These are phyloP conservation scores for Barypeithes pellucidus DNA, from an alignment of 2,888 invertebrate species.

Conservation along the genomic window DNA sequence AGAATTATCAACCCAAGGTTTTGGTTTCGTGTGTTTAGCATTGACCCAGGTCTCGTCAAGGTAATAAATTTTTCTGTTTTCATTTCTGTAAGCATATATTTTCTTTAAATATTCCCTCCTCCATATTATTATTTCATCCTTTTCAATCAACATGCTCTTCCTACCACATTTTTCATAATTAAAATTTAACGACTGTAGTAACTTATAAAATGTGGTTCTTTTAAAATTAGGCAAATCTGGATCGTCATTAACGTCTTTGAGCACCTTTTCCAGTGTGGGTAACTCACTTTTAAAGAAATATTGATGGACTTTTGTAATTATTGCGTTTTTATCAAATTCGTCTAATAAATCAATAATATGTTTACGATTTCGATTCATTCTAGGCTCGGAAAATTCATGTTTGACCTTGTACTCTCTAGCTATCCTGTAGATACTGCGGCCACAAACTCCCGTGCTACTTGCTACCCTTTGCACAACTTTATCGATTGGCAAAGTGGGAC, in stretches of 20 bases:
- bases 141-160: slow-evolving; percentile 50
- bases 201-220: slow-evolving; percentile 44
- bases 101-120: slow-evolving; percentile 45
- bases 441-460: too few species aligned
- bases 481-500: too few species aligned
- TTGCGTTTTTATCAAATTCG: slow-evolving; percentile 35
- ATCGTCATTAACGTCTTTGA: slow-evolving; percentile 48
- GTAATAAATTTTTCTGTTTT: not conserved
- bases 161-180: slow-evolving; percentile 37
- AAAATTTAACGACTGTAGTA: slow-evolving; percentile 45
- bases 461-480: too few species aligned
- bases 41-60: slow-evolving; percentile 52
- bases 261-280: slow-evolving; percentile 25
- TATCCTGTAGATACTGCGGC: too few species aligned
- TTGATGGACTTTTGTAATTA: slow-evolving; percentile 35
- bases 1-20: slow-evolving; percentile 33
- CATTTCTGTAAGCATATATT: slow-evolving; percentile 46
- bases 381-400: not conserved
- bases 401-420: not conserved
- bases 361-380: not conserved
- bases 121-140: slow-evolving; percentile 53
- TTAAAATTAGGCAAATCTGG: slow-evolving; percentile 42
- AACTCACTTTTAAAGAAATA: slow-evolving; percentile 43
- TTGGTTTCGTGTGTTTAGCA: slow-evolving; percentile 50
- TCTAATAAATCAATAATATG: not conserved